phyloP scores from a whole-genome alignment of 2,888 invertebrate genomes.

The Hylaea fasciaria region DNA sequence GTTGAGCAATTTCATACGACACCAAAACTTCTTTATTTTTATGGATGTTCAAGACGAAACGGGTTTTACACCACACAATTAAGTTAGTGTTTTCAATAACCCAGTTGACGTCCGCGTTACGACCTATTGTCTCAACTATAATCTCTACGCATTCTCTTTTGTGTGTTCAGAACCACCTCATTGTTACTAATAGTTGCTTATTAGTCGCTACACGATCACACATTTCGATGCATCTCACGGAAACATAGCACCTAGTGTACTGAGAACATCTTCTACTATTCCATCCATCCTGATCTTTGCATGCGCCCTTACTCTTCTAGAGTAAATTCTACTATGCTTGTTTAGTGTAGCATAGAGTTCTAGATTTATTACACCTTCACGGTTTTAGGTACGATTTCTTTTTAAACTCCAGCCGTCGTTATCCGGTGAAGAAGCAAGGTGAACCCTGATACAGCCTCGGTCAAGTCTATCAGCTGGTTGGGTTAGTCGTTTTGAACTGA shows the following conservation, averaged over 20 bases:
- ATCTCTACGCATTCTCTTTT: not conserved
- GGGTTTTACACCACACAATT: too few relatives aligned
- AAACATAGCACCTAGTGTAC: constrained; percentile 49
- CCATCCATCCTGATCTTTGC: constrained; percentile 42
- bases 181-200: constrained; percentile 58
- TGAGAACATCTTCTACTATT: constrained; percentile 40
- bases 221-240: constrained; percentile 67
- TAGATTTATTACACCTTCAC: constrained; percentile 3
- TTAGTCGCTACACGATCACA: constrained; percentile 76
- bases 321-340: constrained; percentile 28
- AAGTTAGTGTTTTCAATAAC: too few relatives aligned
- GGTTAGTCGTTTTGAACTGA: not conserved
- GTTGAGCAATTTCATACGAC: constrained; percentile 5
- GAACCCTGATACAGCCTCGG: not conserved
- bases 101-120: too few relatives aligned
- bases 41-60: not conserved
- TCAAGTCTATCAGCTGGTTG: not conserved
- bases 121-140: not conserved
- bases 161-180: constrained; percentile 16
- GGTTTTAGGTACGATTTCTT: too few relatives aligned
- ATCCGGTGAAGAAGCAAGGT: not conserved
- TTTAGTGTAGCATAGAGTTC: constrained; percentile 19
- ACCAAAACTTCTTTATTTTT: not conserved
- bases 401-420: constrained; percentile 1
- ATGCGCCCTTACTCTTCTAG: constrained; percentile 46